phyloP scores from a whole-genome alignment of 1,140 invertebrate species.

The Zaprionus inermis region DNA sequence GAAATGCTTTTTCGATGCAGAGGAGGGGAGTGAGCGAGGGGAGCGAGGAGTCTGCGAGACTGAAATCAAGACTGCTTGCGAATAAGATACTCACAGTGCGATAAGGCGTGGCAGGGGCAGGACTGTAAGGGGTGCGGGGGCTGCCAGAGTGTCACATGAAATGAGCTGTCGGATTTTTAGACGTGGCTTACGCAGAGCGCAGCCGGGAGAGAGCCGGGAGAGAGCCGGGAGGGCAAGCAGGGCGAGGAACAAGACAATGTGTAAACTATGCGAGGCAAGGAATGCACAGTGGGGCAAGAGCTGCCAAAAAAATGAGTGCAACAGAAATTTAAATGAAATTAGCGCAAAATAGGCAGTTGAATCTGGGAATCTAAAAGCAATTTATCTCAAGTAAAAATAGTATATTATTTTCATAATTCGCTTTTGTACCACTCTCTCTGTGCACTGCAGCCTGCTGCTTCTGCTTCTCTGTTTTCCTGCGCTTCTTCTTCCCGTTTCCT shows the following conservation, averaged over 20 bases:
- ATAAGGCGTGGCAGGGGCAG: conserved; percentile 18
- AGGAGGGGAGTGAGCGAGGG: neutral
- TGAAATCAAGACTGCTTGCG: conserved; percentile 19
- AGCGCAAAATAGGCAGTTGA: too few relatives aligned
- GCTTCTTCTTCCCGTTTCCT: conserved; percentile 25
- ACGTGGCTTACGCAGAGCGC: conserved; percentile 68
- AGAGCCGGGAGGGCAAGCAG: neutral
- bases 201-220: neutral
- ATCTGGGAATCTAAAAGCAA: too few relatives aligned
- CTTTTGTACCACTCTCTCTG: neutral
- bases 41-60: conserved; percentile 2
- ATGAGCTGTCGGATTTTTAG: conserved; percentile 77
- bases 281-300: conserved; percentile 36
- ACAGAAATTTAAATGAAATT: neutral
- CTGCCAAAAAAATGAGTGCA: neutral
- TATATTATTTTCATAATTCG: too few relatives aligned
- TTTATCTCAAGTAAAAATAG: too few relatives aligned
- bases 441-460: neutral
- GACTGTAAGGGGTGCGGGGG: neutral
- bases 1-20: neutral
- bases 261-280: conserved; percentile 58
- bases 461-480: conserved; percentile 17
- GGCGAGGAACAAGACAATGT: conserved; percentile 54
- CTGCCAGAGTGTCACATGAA: conserved; percentile 68
- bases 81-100: conserved; percentile 22